Conservation (phyloP, 2,888 invertebrate genomes). For the Hirtodrosophila duncani region DNA sequence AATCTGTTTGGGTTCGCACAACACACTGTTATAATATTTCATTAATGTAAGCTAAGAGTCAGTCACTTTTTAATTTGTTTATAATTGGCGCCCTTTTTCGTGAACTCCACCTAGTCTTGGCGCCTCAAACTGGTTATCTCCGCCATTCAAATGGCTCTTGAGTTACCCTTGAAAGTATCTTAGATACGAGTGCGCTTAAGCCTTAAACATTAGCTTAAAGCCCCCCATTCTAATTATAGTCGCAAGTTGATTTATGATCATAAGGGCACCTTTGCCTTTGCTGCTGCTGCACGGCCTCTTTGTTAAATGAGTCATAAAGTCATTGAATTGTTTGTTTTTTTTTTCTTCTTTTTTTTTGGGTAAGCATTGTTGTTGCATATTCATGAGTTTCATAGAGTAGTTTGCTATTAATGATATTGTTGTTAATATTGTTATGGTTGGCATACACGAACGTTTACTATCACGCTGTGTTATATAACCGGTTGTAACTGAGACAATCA, state of each 20-base stretch:
- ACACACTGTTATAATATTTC: no score
- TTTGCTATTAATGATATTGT: not conserved
- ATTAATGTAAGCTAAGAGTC: not conserved
- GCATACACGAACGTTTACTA: not conserved
- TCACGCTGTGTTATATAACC: conserved; percentile 16
- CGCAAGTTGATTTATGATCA: conserved; percentile 8
- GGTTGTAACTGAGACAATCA: conserved; percentile 4
- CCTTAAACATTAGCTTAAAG: no score
- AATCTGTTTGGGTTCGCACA: no score
- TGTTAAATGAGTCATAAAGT: not conserved
- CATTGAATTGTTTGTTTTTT: not conserved
- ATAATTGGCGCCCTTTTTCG: conserved; percentile 7
- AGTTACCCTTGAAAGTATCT: not conserved
- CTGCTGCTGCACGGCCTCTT: no score
- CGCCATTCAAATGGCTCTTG: not conserved
- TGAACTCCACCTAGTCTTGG: not conserved
- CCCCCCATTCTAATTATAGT: not conserved
- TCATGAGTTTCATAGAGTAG: conserved; percentile 1
- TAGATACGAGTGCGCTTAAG: no score
- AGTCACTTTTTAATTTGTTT: conserved; percentile 3
- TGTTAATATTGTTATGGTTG: not conserved
- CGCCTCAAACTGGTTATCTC: not conserved
- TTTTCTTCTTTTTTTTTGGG: not conserved
- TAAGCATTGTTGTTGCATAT: conserved; percentile 12
- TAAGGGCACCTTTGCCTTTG: not conserved